Base-by-base conservation (phyloP, 1,140 invertebrate genomes). In the Oreohelix idahoensis region DNA sequence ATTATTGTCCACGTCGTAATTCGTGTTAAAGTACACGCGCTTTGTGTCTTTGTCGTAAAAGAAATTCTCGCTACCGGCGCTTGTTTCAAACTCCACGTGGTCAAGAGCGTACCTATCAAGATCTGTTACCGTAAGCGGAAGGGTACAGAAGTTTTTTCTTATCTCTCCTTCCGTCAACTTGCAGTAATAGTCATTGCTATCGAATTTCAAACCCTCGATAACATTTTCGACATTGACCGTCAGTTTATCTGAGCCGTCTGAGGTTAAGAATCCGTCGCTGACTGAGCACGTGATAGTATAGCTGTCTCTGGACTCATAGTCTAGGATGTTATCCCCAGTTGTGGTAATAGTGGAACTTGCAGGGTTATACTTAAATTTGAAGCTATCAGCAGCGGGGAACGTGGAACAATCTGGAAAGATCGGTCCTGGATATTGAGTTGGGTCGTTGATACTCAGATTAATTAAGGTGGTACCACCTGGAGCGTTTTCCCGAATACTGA, bases 251-350 rank as follows among this genome's bases (percentile, higher is more conserved):
- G 8, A n/a, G 32, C 74, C 74, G 32, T 53, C 74, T 10, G 74
- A 49, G 45, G 38, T n/a, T 13, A 49, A 26, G 29, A 15, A 49
- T 2, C 74, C 74, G 45, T 76, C 74, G n/a, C 13, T 76, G n/a
- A 49, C 45, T n/a, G 74, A 49, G 45, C 74, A 76, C 2, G 74
- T 29, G 45, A 76, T 76, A 20, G 45, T 76, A 26, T 76, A 76
- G 1, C 1, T 49, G 74, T 76, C 29, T 26, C 29, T 39, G n/a
- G 42, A 32, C 29, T 76, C 74, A 45, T 76, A 76, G 45, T 76
- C 53, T 10, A 79, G 23, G 11, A 66, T 2, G 32, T 63, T 66
- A 32, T 1, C 66, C 5, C n/a, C 58, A n/a, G 10, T 66, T 20
- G 66, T 23, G 10, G 58, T 79, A 29, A 79, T 79, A 42, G 1